A percentile compares a stretch with the other conserved stretches of the same genome.
Evolutionary conservation across 2,888 invertebrate species (phyloP).

Genomic region (Andrena fulva): DNA sequence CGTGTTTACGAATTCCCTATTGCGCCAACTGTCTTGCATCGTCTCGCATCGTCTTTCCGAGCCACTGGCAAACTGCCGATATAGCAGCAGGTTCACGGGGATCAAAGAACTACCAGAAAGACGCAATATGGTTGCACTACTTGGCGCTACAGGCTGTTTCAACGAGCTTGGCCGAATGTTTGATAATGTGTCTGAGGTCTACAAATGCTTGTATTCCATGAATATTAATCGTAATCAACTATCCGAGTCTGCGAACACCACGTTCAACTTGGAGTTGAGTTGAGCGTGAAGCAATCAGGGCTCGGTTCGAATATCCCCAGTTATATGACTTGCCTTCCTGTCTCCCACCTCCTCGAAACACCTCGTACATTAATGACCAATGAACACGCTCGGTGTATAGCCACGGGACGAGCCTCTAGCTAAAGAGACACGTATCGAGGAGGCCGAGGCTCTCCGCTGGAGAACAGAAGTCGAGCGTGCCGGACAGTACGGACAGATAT

Average conservation of each 20-base stretch:
- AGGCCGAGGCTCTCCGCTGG: background rate
- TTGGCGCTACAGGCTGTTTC: background rate
- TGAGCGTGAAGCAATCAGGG: no score
- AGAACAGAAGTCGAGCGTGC: constrained; percentile 13
- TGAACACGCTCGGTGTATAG: no score
- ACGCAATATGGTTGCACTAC: background rate
- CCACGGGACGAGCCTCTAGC: no score
- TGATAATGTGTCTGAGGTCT: background rate
- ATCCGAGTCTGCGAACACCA: no score
- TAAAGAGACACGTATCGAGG: background rate
- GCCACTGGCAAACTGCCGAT: background rate
- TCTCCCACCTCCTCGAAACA: no score
- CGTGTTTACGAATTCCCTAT: constrained; percentile 11
- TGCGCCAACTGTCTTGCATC: background rate
- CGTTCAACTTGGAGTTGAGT: no score
- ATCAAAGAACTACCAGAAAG: background rate
- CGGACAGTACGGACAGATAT: constrained; percentile 49
- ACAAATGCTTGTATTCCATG: no score
- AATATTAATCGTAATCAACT: no score
- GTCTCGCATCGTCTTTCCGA: background rate
- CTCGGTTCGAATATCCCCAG: no score
- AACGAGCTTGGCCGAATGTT: background rate
- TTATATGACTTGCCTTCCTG: no score
- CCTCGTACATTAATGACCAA: no score
- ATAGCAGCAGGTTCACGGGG: background rate